Conservation (phyloP, 2,113 vertebrate genomes). For the Raphicerus campestris region DNA sequence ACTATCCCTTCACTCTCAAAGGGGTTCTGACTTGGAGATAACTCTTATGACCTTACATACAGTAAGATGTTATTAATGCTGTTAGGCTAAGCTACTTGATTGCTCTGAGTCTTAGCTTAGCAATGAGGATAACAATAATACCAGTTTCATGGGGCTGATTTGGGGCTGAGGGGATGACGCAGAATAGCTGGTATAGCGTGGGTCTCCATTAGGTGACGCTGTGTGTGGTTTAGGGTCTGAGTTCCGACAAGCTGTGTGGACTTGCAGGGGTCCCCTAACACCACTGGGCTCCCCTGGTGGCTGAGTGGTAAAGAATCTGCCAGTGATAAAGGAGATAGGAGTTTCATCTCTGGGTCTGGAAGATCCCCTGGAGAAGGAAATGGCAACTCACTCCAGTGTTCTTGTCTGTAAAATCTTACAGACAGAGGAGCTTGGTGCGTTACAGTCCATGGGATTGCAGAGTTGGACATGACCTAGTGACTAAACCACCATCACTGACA, state of each 20-base stretch:
- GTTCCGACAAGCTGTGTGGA: accelerated
- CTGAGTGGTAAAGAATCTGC: background rate
- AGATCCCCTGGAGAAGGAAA: background rate
- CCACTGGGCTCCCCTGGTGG: background rate
- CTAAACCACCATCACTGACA: background rate
- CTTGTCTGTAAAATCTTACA: background rate
- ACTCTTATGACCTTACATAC: accelerated
- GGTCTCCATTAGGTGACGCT: background rate
- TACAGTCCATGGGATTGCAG: background rate
- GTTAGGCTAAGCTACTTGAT: too few species aligned
- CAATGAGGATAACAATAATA: accelerated
- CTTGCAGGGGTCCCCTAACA: accelerated
- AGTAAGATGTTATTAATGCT: accelerated
- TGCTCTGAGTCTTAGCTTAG: background rate
- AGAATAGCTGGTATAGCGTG: accelerated
- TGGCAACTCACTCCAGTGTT: background rate
- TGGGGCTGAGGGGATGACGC: accelerated
- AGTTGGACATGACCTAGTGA: background rate
- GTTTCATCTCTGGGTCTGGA: background rate
- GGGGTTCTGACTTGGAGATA: background rate
- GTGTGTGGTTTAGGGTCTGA: background rate
- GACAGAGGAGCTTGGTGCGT: background rate
- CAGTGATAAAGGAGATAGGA: background rate
- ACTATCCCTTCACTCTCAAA: background rate
- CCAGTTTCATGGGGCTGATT: too few species aligned